Conservation (phyloP, 2,888 invertebrate species). For the Colletes collaris region DNA sequence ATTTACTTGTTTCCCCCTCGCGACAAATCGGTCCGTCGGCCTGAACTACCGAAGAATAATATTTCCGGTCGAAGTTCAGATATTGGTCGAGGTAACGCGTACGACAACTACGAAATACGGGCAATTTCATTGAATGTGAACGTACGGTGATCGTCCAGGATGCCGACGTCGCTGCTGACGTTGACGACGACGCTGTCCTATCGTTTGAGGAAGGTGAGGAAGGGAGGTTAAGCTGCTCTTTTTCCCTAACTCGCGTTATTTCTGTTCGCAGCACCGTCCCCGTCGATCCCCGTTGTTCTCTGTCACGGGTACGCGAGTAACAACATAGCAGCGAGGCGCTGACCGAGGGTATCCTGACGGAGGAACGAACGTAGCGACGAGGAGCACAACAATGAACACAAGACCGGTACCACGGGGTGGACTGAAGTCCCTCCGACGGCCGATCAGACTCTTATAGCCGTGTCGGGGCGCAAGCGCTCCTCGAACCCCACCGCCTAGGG, state of each 20-base stretch:
- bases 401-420: slow-evolving; percentile 73
- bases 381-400: slow-evolving; percentile 53
- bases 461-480: slow-evolving; percentile 60
- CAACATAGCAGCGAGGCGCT: slow-evolving; percentile 55
- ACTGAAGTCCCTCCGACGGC: slow-evolving; percentile 71
- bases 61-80: not conserved
- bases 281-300: slow-evolving; percentile 13
- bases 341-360: slow-evolving; percentile 22
- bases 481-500: slow-evolving; percentile 53
- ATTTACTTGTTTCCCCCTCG: slow-evolving; percentile 19
- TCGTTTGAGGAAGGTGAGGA: slow-evolving; percentile 22
- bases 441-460: slow-evolving; percentile 66
- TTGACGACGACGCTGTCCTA: slow-evolving; percentile 52
- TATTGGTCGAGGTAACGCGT: not conserved
- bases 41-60: not conserved
- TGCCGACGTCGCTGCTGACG: slow-evolving; percentile 61
- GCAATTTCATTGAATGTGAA: slow-evolving; percentile 46
- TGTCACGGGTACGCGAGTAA: slow-evolving; percentile 55
- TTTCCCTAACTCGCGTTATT: slow-evolving; percentile 18
- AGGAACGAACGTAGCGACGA: slow-evolving; percentile 3
- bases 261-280: not conserved
- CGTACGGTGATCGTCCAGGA: slow-evolving; percentile 61
- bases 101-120: slow-evolving; percentile 24
- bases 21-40: not conserved
- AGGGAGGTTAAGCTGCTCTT: slow-evolving; percentile 34